Evolutionary conservation across 2,888 invertebrate genomes (phyloP), one percentile per base, ranked within the genome.

Genomic region (Dusona sp.): DNA sequence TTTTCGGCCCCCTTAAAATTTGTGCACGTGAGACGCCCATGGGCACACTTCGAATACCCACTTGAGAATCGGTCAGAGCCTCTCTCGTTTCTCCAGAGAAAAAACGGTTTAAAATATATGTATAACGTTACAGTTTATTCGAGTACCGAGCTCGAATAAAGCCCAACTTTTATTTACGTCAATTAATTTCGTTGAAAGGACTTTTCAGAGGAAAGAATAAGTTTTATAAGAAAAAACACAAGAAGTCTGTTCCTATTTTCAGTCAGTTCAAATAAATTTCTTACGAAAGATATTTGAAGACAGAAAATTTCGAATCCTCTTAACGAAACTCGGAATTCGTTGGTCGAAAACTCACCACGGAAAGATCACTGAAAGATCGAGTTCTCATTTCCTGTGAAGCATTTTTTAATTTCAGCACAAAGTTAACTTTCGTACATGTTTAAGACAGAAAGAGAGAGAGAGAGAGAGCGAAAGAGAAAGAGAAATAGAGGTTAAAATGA

Each of bases 21-120:
- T 51, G 82, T 70, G 42, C 85, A 72, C 85, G 75, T 65, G 74
- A 79, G 82, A 75, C 82, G 79, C 82, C 82, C 22, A 79, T 79
- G 85, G 78, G 67, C 64, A 51, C 33, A 45, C 51, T 82, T 51
- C 64, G 70, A 79, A 82, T 74, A 64, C 42, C 42, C 51, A 36
- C 22, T 36, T 54, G 80, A 68, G 74, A 87, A 84, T 19, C 75
- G 82, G 79, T 57, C 36, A 19, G 13, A 36, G 51, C 25, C 61
- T 45, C 16, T 45, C 48, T 51, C 74, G 29, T 19, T 74, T 65
- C 57, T 75, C 22, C 61, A 1, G 51, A 2, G 22, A 36, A 25
- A 81, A 79, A 82, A 57, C 68, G 38, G 68, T 85, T 61, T 7
- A 65, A 67, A 82, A 45, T 45, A 48, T 67, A 19, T 22, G 8